A percentile compares a stretch with the other conserved stretches of the same genome.
Evolutionary conservation across 2,888 invertebrate species (phyloP).

Genomic region (Perizoma flavofasciatum): DNA sequence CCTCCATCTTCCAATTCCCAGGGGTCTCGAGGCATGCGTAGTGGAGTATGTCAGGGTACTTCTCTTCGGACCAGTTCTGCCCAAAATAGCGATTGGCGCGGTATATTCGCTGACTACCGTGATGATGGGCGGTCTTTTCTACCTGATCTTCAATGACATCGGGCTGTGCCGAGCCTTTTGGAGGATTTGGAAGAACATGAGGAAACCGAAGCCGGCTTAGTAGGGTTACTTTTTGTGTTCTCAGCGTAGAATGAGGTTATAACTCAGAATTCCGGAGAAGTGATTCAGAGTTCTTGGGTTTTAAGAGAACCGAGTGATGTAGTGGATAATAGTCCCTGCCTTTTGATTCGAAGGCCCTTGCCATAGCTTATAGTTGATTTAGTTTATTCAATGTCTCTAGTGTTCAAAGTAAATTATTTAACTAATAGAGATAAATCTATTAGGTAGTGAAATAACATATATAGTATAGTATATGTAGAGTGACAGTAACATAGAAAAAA

Average conservation of each 20-base stretch:
- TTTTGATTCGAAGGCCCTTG: too few species aligned
- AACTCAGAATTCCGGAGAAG: too few species aligned
- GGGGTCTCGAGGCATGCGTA: constrained; percentile 92
- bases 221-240: constrained; percentile 12
- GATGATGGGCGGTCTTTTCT: constrained; percentile 89
- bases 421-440: too few species aligned
- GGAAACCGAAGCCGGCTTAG: constrained; percentile 44
- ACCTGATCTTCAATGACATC: constrained; percentile 90
- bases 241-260: background rate
- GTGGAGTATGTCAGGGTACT: constrained; percentile 90
- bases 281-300: too few species aligned
- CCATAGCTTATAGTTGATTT: too few species aligned
- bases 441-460: too few species aligned
- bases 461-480: too few species aligned
- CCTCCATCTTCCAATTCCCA: constrained; percentile 51
- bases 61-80: constrained; percentile 87
- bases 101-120: constrained; percentile 86
- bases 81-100: constrained; percentile 86
- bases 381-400: too few species aligned
- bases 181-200: constrained; percentile 86
- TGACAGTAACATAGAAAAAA: too few species aligned
- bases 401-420: too few species aligned
- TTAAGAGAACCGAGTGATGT: too few species aligned
- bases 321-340: too few species aligned
- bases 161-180: constrained; percentile 88